Evolutionary conservation across 2,797 vertebrate genomes (phyloP).

Genomic region (Tokudaia tokunoshimensis): DNA sequence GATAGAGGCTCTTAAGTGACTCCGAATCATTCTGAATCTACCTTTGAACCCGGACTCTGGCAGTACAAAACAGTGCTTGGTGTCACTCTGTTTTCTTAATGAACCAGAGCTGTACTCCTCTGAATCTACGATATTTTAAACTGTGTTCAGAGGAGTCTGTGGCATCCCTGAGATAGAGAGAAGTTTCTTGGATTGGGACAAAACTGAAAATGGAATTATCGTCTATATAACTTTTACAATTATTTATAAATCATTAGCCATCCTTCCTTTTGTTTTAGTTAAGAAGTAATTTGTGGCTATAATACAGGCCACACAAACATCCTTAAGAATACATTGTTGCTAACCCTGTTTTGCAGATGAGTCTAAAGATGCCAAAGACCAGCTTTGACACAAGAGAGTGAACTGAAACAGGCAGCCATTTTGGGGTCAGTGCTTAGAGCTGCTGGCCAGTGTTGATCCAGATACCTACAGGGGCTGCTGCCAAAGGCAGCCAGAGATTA

Average conservation of each 20-base stretch:
- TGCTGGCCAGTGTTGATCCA: background rate
- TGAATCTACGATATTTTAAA: background rate
- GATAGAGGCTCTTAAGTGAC: background rate
- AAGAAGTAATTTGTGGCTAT: background rate
- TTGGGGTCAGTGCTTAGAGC: background rate
- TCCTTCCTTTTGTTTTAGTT: background rate
- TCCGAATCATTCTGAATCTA: background rate
- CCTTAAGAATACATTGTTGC: background rate
- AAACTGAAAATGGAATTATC: background rate
- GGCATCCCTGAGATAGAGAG: background rate
- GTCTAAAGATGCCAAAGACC: background rate
- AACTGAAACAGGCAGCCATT: background rate
- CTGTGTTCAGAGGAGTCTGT: background rate
- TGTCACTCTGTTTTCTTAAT: background rate
- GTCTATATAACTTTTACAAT: background rate
- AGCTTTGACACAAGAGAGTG: background rate
- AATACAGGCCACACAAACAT: background rate
- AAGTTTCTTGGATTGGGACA: background rate
- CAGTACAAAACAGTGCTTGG: background rate
- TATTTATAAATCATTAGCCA: background rate
- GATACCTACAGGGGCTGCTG: background rate
- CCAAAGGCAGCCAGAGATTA: background rate
- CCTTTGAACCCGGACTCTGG: background rate
- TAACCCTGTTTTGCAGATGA: background rate
- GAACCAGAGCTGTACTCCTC: background rate